Conservation (phyloP, 2,113 vertebrate genomes). For the Nibea albiflora region DNA sequence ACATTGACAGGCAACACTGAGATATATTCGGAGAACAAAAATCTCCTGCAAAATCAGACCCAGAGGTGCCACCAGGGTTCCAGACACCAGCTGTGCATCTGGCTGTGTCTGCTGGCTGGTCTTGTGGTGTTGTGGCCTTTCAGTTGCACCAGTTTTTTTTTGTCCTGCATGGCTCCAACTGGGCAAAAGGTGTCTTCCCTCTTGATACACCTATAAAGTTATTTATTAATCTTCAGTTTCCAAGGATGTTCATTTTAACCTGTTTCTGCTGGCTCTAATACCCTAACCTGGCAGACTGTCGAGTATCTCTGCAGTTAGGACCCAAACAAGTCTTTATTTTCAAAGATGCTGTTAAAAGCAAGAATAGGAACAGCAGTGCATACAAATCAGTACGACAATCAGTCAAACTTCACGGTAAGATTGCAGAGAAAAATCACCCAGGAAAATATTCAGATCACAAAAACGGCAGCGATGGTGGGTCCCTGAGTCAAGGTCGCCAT, state of each 20-base stretch:
- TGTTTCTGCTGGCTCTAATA: not conserved
- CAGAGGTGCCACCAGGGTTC: constrained; percentile 33
- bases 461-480: not conserved
- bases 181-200: not conserved
- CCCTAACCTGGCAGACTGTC: not conserved
- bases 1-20: constrained; percentile 10
- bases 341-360: not conserved
- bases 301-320: not conserved
- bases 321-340: not conserved
- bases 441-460: not conserved
- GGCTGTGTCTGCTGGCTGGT: constrained; percentile 19
- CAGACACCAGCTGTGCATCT: constrained; percentile 58
- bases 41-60: constrained; percentile 23
- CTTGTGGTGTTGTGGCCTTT: constrained; percentile 36
- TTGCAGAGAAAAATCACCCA: not conserved
- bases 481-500: constrained; percentile 45
- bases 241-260: not conserved
- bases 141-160: constrained; percentile 3
- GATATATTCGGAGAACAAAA: constrained; percentile 13
- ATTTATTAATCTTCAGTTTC: not conserved
- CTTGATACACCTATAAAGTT: too few species aligned
- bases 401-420: not conserved
- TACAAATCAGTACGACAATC: not conserved
- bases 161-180: not conserved
- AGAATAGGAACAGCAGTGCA: not conserved